Evolutionary conservation across 2,888 invertebrate genomes (phyloP).

Genomic region (Lepetodrilus schrolli): DNA sequence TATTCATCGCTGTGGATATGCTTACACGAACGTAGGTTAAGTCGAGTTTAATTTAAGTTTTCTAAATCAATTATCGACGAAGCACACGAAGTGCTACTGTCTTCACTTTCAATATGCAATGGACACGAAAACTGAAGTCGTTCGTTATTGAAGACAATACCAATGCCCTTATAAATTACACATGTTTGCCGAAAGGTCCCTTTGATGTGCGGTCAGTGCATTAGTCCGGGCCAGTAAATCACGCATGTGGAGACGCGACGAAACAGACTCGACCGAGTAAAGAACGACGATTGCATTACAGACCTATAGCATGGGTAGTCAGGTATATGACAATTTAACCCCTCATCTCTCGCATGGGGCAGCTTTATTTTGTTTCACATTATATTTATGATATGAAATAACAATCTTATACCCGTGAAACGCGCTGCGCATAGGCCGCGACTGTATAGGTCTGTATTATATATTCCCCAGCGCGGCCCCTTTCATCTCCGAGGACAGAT

Average conservation of each 20-base stretch:
- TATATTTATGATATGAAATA: constrained; percentile 4
- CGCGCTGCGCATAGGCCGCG: not conserved
- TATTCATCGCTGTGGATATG: constrained; percentile 31
- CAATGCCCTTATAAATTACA: constrained; percentile 62
- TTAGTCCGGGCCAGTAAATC: constrained; percentile 52
- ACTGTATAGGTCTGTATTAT: no score
- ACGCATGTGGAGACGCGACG: constrained; percentile 35
- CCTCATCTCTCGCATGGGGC: not conserved
- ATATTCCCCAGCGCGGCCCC: not conserved
- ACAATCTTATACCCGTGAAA: not conserved
- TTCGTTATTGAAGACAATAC: constrained; percentile 50
- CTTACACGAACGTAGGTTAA: no score
- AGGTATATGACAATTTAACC: not conserved
- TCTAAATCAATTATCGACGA: no score
- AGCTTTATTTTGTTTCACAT: no score
- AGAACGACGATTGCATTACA: no score
- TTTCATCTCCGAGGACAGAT: constrained; percentile 20
- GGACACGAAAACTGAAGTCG: not conserved
- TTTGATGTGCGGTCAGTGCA: constrained; percentile 58
- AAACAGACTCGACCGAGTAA: constrained; percentile 33
- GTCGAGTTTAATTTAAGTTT: no score
- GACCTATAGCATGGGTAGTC: constrained; percentile 18
- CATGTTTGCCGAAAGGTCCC: constrained; percentile 55
- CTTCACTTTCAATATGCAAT: not conserved
- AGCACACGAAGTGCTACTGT: no score